Evolutionary conservation across 1,140 invertebrate genomes (phyloP), one percentile per base, ranked within the genome.

Genomic region (Theocolax elegans): DNA sequence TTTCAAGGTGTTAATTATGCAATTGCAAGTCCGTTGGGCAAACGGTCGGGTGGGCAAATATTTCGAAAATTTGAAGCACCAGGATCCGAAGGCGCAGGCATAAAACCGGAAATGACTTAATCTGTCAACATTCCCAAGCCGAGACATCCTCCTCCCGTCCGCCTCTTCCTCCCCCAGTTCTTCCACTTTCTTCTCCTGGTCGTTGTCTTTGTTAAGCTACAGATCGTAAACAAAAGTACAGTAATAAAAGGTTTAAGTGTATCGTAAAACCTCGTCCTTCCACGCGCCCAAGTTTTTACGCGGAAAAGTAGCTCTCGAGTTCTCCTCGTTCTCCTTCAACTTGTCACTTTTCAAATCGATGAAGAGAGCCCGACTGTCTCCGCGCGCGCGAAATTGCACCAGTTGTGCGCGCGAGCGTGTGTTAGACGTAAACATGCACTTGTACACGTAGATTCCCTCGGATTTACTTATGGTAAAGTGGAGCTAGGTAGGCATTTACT

Each of bases 181-280:
- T n/a, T n/a, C n/a, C n/a, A n/a, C n/a, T n/a, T n/a, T n/a, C n/a
- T n/a, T n/a, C n/a, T n/a, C n/a, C n/a, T 35, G 31, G 31, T 13
- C 49, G 40, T 38, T 48, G 48, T 67, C 54, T 67, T 48, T 46
- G 64, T 67, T 44, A 58, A 67, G 51, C 64, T 67, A 67, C 64
- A 67, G 53, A 56, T 58, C 64, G 64, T 67, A 67, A 67, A 67
- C 53, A 66, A 54, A 67, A 67, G 64, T 67, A 23, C 19, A 56
- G 64, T 58, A 58, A 58, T 67, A 67, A 67, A 67, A 67, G 40
- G n/a, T 27, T 67, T 46, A 38, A 58, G 64, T 46, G 64, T 48
- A 58, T 58, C 64, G 64, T 67, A 67, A 67, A 67, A 67, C 12
- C 25, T n/a, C 27, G 9, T 35, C n/a, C 40, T 7, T 19, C 13